phyloP scores from a whole-genome alignment of 2,888 invertebrate genomes.

The Nymphalis c-album region DNA sequence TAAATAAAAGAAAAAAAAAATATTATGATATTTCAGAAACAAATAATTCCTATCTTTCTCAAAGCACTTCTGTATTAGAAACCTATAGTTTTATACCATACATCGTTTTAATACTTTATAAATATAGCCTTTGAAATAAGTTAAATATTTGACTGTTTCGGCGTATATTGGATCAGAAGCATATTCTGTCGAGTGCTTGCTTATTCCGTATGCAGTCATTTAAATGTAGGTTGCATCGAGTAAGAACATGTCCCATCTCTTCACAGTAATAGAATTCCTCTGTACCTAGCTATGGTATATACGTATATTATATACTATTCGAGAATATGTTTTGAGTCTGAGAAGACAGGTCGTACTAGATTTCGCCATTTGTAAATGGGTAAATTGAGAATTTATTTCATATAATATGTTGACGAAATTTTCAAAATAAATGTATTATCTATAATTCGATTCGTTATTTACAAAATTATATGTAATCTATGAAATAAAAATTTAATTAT shows the following conservation, averaged over 20 bases:
- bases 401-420: no score
- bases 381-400: no score
- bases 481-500: no score
- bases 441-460: no score
- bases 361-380: slow-evolving; percentile 17
- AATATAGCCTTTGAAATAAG: background rate
- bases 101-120: no score
- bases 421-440: no score
- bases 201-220: slow-evolving; percentile 27
- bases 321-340: slow-evolving; percentile 14
- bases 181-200: slow-evolving; percentile 15
- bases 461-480: no score
- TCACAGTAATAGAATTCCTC: slow-evolving; percentile 26
- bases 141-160: slow-evolving; percentile 6
- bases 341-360: slow-evolving; percentile 15
- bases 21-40: no score
- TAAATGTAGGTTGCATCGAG: slow-evolving; percentile 26
- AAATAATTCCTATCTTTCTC: no score
- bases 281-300: slow-evolving; percentile 15
- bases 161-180: slow-evolving; percentile 16
- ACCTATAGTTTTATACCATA: no score
- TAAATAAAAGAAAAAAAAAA: no score
- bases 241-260: slow-evolving; percentile 20
- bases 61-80: no score
- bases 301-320: slow-evolving; percentile 7